Base-by-base conservation (phyloP, 2,888 invertebrate species). In the Xestia c-nigrum region DNA sequence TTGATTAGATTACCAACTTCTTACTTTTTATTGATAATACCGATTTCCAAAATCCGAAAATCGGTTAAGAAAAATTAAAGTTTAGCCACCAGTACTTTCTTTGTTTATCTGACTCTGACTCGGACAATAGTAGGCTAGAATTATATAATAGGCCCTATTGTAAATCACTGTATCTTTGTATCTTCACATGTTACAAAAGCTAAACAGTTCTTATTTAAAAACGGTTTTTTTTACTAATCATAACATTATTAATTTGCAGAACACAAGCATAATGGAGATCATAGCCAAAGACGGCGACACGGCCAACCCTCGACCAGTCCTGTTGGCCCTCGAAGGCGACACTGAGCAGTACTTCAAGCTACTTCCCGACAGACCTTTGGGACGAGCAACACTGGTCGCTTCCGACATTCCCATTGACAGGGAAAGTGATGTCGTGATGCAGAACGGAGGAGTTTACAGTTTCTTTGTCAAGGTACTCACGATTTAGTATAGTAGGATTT, bases 261-360 rank as follows among this genome's bases (percentile, higher is more conserved):
- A 97, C 52, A 97, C 97, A 4, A 97, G 97, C 67, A 97, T 98
- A 74, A 94, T 98, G 90, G 97, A 97, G 31, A 97, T 99, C 0
- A 95, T 97, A 85, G 98, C 98, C 0, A 97, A 98, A 79, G 99
- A 99, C 90, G 99, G 98, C 0, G 99, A 99, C 91, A 97, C 97
- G 7, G 98, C 98, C 0, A 97, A 98, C 87, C 97, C 98, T 0
- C 94, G 98, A 65, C 97, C 97, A 70, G 95, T 98, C 3, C 90
- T 97, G n/a, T 91, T 98, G 19, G 97, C 97, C 0, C 92, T 98
- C 21, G 98, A 98, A 91, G 97, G 97, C 61, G 98, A 98, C 77
- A 94, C 95, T 0, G 97, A 97, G 50, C 97, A 97, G 0, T 98
- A 98, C 91, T 98, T 98, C 88, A 96, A 97, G 57, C 92, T 98